phyloP scores from a whole-genome alignment of 2,113 vertebrate species.

The Choloepus hoffmanni region DNA sequence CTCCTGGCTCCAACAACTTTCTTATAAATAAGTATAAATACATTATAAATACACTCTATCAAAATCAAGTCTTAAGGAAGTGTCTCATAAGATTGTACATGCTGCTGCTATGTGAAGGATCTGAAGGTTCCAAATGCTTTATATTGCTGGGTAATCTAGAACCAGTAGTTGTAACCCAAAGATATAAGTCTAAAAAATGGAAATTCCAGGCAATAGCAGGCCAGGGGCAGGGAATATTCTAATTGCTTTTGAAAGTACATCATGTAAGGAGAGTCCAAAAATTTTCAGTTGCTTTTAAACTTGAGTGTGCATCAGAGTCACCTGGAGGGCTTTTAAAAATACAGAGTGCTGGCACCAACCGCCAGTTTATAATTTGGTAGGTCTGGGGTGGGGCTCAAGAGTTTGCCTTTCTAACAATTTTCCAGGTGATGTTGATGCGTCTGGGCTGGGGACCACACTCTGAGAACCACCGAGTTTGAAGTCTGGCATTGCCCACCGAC shows the following conservation, averaged over 20 bases:
- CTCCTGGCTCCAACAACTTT: neutral
- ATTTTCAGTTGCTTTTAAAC: neutral
- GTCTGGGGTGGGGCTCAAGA: neutral
- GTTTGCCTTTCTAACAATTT: neutral
- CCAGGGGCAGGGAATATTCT: neutral
- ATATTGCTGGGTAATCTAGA: neutral
- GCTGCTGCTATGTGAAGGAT: neutral
- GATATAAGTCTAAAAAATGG: neutral
- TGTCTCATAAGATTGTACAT: neutral
- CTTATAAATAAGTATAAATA: neutral
- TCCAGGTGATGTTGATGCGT: neutral
- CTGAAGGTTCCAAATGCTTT: neutral
- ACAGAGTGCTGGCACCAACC: neutral
- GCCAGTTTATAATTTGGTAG: neutral
- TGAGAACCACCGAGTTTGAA: neutral
- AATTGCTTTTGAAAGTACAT: slow-evolving; percentile 26
- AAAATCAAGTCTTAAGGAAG: neutral
- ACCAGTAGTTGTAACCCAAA: neutral
- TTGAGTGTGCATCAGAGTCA: neutral
- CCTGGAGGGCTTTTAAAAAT: slow-evolving; percentile 1
- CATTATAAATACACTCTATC: neutral
- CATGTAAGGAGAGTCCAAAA: neutral
- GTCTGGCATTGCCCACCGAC: neutral
- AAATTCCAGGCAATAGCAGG: neutral
- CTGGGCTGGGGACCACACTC: neutral